These are phyloP conservation scores for Falco berigora DNA, from an alignment of 2,797 vertebrate species.

Conservation along the genomic window DNA sequence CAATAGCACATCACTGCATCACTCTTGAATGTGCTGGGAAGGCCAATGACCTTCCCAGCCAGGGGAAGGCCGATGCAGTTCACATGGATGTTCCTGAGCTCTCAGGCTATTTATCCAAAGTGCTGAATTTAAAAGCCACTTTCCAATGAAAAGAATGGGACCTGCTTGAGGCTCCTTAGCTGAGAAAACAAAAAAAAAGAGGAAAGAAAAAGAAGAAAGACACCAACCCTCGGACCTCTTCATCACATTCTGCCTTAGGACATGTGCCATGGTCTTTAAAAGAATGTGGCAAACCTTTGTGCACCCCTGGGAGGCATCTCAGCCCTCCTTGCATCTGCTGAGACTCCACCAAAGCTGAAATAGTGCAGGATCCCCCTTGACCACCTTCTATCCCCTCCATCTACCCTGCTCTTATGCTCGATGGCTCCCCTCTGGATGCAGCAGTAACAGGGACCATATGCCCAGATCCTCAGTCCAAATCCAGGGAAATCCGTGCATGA, in stretches of 20 bases:
- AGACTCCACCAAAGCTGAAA: neutral
- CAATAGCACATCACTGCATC: neutral
- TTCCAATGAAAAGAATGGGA: neutral
- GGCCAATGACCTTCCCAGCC: neutral
- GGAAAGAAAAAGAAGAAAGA: neutral
- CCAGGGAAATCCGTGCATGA: neutral
- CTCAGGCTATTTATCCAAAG: neutral
- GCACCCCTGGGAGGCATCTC: neutral
- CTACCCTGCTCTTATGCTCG: fast-evolving
- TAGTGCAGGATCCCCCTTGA: neutral
- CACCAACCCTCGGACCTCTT: neutral
- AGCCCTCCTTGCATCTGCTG: neutral
- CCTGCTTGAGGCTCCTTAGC: neutral
- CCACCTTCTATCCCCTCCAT: neutral
- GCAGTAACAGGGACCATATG: neutral
- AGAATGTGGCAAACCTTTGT: neutral
- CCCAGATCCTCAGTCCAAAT: neutral
- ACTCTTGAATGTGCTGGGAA: neutral
- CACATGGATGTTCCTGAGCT: neutral
- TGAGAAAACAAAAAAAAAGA: neutral
- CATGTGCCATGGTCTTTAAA: neutral
- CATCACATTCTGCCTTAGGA: neutral
- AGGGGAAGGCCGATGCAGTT: neutral
- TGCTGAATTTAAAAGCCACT: neutral
- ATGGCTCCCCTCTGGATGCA: neutral